phyloP scores from a whole-genome alignment of 2,797 vertebrate genomes.

The Xyrichtys novacula region DNA sequence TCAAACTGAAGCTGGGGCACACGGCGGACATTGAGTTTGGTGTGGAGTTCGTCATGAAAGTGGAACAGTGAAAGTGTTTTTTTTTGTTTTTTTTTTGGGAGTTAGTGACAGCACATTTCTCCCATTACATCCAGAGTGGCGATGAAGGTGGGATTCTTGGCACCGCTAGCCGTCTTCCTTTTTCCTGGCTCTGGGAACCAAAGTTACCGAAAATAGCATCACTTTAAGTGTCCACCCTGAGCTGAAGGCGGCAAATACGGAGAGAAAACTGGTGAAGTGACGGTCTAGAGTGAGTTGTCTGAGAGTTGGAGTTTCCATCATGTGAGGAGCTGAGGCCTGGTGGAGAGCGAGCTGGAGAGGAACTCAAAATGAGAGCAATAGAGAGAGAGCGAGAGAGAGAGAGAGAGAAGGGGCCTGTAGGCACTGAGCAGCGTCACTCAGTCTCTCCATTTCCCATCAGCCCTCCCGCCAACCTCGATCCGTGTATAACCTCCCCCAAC shows the following conservation, averaged over 20 bases:
- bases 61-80: constrained; percentile 16
- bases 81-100: too few species aligned
- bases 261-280: constrained; percentile 33
- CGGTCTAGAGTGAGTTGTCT: constrained; percentile 37
- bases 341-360: constrained; percentile 63
- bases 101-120: constrained; percentile 28
- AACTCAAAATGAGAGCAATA: constrained; percentile 71
- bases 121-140: constrained; percentile 8
- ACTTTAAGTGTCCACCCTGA: constrained; percentile 9
- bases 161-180: constrained; percentile 5
- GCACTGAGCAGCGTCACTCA: constrained; percentile 76
- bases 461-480: constrained; percentile 71
- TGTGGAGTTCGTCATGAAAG: constrained; percentile 39
- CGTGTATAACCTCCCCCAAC: constrained; percentile 51
- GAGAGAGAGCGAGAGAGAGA: constrained; percentile 45
- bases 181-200: constrained; percentile 43
- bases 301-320: constrained; percentile 64
- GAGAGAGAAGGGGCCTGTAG: constrained; percentile 60
- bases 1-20: constrained; percentile 41
- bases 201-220: constrained; percentile 34
- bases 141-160: constrained; percentile 40
- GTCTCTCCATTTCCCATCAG: constrained; percentile 78
- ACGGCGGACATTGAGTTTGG: constrained; percentile 28
- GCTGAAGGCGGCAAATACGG: neutral
- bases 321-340: constrained; percentile 61